phyloP scores from a whole-genome alignment of 2,797 vertebrate species.

The Pseudomugil tenellus region DNA sequence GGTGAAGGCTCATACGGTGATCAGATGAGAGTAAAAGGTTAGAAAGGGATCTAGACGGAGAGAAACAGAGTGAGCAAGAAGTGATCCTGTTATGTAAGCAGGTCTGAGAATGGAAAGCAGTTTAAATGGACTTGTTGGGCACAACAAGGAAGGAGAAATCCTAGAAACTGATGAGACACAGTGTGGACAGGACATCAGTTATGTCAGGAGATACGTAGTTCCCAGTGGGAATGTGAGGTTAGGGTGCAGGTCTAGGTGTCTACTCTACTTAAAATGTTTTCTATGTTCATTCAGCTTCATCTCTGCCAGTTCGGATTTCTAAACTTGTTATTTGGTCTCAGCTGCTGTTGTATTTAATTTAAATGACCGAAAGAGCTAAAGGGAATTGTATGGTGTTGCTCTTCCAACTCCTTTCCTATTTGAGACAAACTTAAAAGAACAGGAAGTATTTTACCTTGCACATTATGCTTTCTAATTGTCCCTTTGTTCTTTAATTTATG shows the following conservation, averaged over 20 bases:
- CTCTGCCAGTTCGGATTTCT: constrained; percentile 2
- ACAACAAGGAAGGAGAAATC: constrained; percentile 66
- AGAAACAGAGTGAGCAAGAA: constrained; percentile 54
- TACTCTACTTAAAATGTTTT: background rate
- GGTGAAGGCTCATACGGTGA: constrained; percentile 53
- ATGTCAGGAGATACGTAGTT: constrained; percentile 40
- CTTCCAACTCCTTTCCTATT: constrained; percentile 23
- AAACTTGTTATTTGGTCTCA: constrained; percentile 31
- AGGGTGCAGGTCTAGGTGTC: constrained; percentile 10
- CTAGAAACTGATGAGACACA: constrained; percentile 57
- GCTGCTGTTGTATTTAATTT: constrained; percentile 13
- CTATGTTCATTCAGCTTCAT: background rate
- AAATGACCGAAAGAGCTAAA: constrained; percentile 8
- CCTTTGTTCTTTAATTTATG: constrained; percentile 28
- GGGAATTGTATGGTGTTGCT: constrained; percentile 31
- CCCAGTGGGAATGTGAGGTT: constrained; percentile 32
- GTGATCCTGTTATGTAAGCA: constrained; percentile 79
- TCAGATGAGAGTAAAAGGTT: constrained; percentile 22
- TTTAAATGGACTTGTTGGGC: constrained; percentile 73
- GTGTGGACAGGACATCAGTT: constrained; percentile 27
- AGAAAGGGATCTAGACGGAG: constrained; percentile 26
- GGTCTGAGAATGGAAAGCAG: constrained; percentile 73
- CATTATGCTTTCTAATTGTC: constrained; percentile 19
- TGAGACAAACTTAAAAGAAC: constrained; percentile 23
- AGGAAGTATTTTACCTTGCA: constrained; percentile 37